A percentile compares a stretch with the other conserved stretches of the same genome.
phyloP scores from a whole-genome alignment of 2,888 invertebrate species.

The Seira sanloemensis region DNA sequence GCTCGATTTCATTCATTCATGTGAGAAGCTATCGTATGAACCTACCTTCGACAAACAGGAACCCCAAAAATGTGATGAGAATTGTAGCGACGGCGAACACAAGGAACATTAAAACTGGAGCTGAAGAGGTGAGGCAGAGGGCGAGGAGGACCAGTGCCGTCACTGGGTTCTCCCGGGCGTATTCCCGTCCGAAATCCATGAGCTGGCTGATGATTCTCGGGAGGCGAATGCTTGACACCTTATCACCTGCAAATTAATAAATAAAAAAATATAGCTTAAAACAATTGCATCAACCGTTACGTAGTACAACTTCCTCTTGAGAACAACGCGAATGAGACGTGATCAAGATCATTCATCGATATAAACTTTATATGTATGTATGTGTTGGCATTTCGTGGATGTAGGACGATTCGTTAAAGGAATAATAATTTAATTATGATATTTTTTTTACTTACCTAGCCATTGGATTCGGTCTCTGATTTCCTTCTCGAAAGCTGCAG shows the following conservation, averaged over 20 bases:
- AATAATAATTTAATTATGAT: too few relatives aligned
- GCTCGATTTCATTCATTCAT: not conserved
- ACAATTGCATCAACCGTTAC: not conserved
- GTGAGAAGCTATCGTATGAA: not conserved
- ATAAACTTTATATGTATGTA: too few relatives aligned
- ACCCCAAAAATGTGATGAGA: constrained; percentile 67
- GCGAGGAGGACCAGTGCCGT: constrained; percentile 61
- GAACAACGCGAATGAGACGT: too few relatives aligned
- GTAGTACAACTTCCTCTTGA: too few relatives aligned
- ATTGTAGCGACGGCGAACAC: constrained; percentile 67
- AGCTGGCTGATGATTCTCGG: constrained; percentile 61
- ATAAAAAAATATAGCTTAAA: not conserved
- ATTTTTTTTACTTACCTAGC: constrained; percentile 65
- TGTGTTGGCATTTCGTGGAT: too few relatives aligned
- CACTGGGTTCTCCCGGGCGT: constrained; percentile 66
- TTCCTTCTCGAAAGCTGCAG: constrained; percentile 72
- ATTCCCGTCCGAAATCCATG: constrained; percentile 58
- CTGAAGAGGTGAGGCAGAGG: constrained; percentile 60
- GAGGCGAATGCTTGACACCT: constrained; percentile 54
- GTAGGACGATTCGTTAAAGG: too few relatives aligned
- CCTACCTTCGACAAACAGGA: constrained; percentile 69
- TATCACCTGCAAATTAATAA: constrained; percentile 57
- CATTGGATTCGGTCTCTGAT: constrained; percentile 68
- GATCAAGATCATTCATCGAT: too few relatives aligned
- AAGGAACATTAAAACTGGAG: constrained; percentile 65